phyloP scores from a whole-genome alignment of 2,113 vertebrate species.

The Mohoua ochrocephala region DNA sequence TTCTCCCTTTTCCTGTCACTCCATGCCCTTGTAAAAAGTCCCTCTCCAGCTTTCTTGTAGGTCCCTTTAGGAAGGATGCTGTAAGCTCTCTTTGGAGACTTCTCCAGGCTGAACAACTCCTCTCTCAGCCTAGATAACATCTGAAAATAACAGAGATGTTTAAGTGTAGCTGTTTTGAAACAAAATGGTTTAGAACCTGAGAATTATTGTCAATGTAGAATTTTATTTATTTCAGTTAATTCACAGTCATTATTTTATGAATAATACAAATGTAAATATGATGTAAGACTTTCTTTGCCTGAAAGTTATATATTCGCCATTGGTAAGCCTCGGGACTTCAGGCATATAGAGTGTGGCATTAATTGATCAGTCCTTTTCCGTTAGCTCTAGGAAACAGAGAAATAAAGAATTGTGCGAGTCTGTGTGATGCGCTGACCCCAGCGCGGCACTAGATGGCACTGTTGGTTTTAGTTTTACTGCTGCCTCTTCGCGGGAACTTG shows the following conservation, averaged over 20 bases:
- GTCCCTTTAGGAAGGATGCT: background rate
- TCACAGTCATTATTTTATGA: background rate
- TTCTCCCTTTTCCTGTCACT: background rate
- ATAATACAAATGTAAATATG: background rate
- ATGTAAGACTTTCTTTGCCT: background rate
- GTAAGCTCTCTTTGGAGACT: background rate
- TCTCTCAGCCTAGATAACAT: background rate
- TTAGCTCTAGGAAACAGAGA: background rate
- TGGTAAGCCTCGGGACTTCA: background rate
- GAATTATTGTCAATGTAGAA: background rate
- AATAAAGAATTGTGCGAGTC: fast-evolving
- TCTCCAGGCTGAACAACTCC: background rate
- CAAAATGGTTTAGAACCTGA: background rate
- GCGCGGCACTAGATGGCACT: slow-evolving; percentile 69
- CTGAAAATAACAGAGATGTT: background rate
- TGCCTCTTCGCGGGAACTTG: background rate
- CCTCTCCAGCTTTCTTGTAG: background rate
- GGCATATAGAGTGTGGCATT: background rate
- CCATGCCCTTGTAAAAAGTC: background rate
- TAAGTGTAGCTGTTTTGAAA: background rate
- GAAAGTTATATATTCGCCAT: background rate
- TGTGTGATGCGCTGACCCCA: background rate
- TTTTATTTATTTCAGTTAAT: background rate
- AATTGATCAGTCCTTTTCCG: background rate
- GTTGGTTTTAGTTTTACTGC: slow-evolving; percentile 51